Percentiles rank a stretch among this genome's conserved stretches.
Conservation (phyloP, 2,888 invertebrate species). For the Vannuccia rotundouncinata region DNA sequence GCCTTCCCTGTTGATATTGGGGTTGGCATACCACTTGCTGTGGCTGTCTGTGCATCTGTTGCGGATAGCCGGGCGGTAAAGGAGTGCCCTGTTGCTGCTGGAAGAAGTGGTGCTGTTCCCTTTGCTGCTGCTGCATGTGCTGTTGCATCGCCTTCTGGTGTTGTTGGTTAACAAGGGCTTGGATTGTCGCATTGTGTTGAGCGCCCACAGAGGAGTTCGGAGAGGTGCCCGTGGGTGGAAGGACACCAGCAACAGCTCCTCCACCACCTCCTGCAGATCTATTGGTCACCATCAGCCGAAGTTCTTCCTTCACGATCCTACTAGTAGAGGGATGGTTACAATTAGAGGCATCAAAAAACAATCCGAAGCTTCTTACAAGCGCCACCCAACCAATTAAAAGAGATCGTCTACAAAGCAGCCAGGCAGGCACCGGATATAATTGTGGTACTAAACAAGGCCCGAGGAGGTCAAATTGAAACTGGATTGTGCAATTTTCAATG, state of each 20-base stretch:
- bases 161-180: background rate
- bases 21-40: background rate
- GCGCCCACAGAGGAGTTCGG: background rate
- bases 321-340: background rate
- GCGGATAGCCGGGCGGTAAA: background rate
- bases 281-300: background rate
- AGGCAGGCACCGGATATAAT: too few relatives aligned
- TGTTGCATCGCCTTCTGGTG: background rate
- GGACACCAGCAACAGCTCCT: background rate
- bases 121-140: background rate
- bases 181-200: background rate
- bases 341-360: too few relatives aligned
- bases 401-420: too few relatives aligned
- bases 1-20: background rate
- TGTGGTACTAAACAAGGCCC: too few relatives aligned
- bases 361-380: too few relatives aligned
- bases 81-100: background rate
- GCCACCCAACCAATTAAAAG: too few relatives aligned
- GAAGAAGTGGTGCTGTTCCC: background rate
- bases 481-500: too few relatives aligned
- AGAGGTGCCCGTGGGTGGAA: background rate
- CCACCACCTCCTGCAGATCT: background rate
- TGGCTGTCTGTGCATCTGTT: background rate
- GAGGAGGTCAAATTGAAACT: too few relatives aligned
- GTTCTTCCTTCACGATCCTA: background rate